Conservation (phyloP, 2,888 invertebrate species). For the Macrosoma leucophasiata region DNA sequence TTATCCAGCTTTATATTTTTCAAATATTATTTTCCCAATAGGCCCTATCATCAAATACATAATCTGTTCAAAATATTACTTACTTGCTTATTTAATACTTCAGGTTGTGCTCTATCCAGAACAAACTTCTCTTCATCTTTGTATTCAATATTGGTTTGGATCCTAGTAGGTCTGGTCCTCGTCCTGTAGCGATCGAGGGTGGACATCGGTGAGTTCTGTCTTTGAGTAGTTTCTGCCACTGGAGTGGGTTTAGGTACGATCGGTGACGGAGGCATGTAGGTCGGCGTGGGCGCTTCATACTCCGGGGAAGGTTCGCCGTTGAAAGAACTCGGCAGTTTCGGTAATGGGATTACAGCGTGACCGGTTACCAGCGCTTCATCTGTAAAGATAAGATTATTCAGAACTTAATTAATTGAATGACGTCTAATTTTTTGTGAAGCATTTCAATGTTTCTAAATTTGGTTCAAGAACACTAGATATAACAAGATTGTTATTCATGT, state of each 20-base stretch:
- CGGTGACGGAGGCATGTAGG: constrained; percentile 54
- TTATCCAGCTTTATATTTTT: too few species aligned
- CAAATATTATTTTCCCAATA: too few species aligned
- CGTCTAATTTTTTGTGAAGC: too few species aligned
- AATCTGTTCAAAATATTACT: constrained; percentile 4
- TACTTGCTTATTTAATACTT: constrained; percentile 71
- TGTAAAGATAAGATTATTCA: too few species aligned
- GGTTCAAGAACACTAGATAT: too few species aligned
- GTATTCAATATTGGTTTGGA: constrained; percentile 48
- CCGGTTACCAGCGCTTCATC: constrained; percentile 79
- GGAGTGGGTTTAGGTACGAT: constrained; percentile 46
- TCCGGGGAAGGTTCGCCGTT: constrained; percentile 55
- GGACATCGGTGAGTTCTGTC: constrained; percentile 57
- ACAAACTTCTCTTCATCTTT: constrained; percentile 81
- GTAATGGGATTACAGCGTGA: constrained; percentile 78
- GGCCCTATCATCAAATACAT: too few species aligned
- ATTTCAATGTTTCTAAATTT: too few species aligned
- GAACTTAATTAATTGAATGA: too few species aligned
- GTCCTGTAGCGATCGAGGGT: constrained; percentile 66
- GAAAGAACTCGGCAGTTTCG: constrained; percentile 76
- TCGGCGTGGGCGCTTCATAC: constrained; percentile 45
- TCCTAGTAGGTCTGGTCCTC: constrained; percentile 54
- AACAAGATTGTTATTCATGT: too few species aligned
- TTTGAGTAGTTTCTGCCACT: constrained; percentile 33
- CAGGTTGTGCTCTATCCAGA: constrained; percentile 79